Conservation (phyloP, 2,113 vertebrate genomes). For the Channa argus region DNA sequence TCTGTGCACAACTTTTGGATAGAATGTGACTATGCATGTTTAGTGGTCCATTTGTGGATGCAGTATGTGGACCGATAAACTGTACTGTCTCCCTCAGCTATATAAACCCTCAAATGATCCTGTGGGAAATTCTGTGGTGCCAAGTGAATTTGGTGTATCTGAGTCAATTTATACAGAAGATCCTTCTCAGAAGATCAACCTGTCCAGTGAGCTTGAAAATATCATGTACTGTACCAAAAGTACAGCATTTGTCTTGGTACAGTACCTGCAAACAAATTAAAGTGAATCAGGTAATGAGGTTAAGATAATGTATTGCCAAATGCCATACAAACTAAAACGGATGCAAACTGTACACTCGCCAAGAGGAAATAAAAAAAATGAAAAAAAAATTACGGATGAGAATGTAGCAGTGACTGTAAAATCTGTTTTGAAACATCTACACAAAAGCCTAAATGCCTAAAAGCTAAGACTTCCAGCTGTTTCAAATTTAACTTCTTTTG, state of each 20-base stretch:
- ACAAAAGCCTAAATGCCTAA: too few species aligned
- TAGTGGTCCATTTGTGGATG: conserved; percentile 13
- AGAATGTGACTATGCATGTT: conserved; percentile 14
- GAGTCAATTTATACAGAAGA: conserved; percentile 1
- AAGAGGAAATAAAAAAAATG: not conserved
- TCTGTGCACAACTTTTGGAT: not conserved
- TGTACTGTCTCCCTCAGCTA: not conserved
- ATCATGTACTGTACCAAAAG: too few species aligned
- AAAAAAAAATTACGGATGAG: conserved; percentile 26
- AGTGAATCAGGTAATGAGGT: conserved; percentile 15
- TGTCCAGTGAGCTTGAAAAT: not conserved
- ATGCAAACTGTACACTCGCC: conserved; percentile 1
- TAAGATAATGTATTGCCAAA: conserved; percentile 62
- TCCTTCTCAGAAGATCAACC: not conserved
- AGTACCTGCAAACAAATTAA: not conserved
- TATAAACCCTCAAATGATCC: conserved; percentile 21
- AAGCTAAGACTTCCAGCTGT: too few species aligned
- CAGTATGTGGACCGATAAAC: conserved; percentile 8
- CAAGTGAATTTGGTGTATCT: conserved; percentile 9
- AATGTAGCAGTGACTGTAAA: conserved; percentile 31
- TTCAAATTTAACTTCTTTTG: not conserved
- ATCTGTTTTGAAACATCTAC: too few species aligned
- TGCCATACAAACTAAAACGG: conserved; percentile 32
- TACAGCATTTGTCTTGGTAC: too few species aligned
- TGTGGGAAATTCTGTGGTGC: conserved; percentile 20